Evolutionary conservation across 1,140 invertebrate genomes (phyloP), one percentile per base, ranked within the genome.

Genomic region (Sinella curviseta): DNA sequence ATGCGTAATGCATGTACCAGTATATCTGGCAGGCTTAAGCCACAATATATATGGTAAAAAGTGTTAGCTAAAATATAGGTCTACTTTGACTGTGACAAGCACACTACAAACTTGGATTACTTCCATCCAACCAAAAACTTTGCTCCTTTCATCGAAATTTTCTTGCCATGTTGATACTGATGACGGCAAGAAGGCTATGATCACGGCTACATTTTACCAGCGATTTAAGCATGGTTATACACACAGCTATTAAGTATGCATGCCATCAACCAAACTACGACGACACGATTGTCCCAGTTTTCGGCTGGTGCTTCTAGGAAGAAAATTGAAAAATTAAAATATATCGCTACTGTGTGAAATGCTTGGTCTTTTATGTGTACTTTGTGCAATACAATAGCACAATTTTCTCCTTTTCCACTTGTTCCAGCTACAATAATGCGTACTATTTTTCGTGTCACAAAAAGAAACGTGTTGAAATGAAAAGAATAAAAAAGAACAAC

Each of bases 291-390:
- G 65, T 33, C 65, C 65, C 31, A 70, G 65, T 70, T 70, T 65
- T 70, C 55, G 24, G 3, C 55, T 70, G 3, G 14, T n/a, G 24
- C 8, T n/a, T 16, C 16, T n/a, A 17, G 24, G 16, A 70, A 70
- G 65, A 70, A 70, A 70, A 70, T 70, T 70, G 65, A 70, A 70
- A 70, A 70, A 70, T 31, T 70, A 26, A 65, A 65, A 20, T 65
- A 65, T n/a, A 65, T 65, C 8, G 8, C 3, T n/a, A 65, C 39
- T 48, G 39, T 48, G 8, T 20, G 39, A n/a, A n/a, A n/a, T 48
- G 20, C 20, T 8, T 48, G 39, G 8, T 48, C 20, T 48, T 12
- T 48, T 8, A 48, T 48, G 39, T 48, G 20, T 12, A 48, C 39
- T 48, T 48, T 48, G 20, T 8, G 39, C 20, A 12, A 8, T 20